Percentiles rank a stretch among this genome's conserved stretches.
These are phyloP conservation scores for Stictocephala bisonia DNA, from an alignment of 2,888 invertebrate genomes.

Conservation along the genomic window DNA sequence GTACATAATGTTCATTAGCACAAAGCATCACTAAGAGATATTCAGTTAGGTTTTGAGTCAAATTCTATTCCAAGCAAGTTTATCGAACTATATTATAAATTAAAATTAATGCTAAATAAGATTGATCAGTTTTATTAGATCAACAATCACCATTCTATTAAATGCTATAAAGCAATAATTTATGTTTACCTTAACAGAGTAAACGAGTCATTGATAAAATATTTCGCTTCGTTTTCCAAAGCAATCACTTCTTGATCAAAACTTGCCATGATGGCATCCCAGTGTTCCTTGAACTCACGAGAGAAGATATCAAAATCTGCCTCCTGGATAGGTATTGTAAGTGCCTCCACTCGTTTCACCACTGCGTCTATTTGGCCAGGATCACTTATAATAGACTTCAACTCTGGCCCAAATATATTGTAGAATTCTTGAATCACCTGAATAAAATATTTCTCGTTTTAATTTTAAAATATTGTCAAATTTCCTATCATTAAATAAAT, in stretches of 20 bases:
- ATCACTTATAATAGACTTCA: constrained; percentile 88
- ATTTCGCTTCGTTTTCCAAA: constrained; percentile 84
- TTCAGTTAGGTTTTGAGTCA: too few relatives aligned
- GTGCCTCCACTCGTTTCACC: constrained; percentile 80
- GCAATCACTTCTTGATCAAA: constrained; percentile 80
- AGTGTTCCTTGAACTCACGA: constrained; percentile 82
- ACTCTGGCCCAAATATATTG: constrained; percentile 87
- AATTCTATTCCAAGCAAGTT: too few relatives aligned
- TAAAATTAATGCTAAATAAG: too few relatives aligned
- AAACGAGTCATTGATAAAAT: constrained; percentile 89
- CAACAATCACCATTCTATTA: too few relatives aligned
- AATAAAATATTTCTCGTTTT: constrained; percentile 54
- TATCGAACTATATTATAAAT: too few relatives aligned
- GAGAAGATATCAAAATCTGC: constrained; percentile 88
- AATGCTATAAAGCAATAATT: neutral
- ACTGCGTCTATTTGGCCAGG: constrained; percentile 89
- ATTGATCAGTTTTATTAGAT: too few relatives aligned
- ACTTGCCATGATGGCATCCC: constrained; percentile 84
- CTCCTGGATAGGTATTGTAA: constrained; percentile 79
- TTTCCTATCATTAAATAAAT: too few relatives aligned
- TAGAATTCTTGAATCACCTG: constrained; percentile 87
- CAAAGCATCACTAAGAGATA: too few relatives aligned
- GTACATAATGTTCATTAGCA: too few relatives aligned
- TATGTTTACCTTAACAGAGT: constrained; percentile 73
- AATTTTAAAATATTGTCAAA: too few relatives aligned